Evolutionary conservation across 2,797 vertebrate genomes (phyloP).

Genomic region (Siniperca scherzeri): DNA sequence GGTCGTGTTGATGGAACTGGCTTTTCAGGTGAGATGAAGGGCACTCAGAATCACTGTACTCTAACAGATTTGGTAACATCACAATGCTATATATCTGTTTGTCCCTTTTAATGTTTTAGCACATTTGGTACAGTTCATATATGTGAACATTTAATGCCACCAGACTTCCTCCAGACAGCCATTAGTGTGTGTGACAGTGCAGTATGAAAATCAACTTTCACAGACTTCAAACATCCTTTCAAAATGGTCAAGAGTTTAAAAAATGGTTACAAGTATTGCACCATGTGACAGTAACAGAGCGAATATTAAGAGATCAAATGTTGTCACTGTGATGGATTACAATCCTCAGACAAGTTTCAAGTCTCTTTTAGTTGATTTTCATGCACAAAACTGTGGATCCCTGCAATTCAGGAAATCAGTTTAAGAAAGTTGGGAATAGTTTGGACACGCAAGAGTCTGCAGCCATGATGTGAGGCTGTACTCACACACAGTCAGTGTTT

Average conservation of each 20-base stretch:
- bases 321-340: not conserved
- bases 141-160: not conserved
- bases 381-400: too few species aligned
- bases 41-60: not conserved
- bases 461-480: too few species aligned
- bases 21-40: slow-evolving; percentile 91
- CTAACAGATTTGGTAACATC: not conserved
- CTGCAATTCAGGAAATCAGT: not conserved
- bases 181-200: not conserved
- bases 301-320: not conserved
- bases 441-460: too few species aligned
- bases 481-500: not conserved
- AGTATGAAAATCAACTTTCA: not conserved
- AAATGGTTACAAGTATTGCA: not conserved
- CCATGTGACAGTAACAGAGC: not conserved
- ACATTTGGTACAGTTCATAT: not conserved
- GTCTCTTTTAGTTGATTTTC: not conserved
- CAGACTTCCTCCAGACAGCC: not conserved
- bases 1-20: slow-evolving; percentile 96
- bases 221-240: not conserved
- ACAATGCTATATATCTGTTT: not conserved
- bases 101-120: not conserved
- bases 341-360: not conserved
- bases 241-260: not conserved
- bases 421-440: not conserved